These are phyloP conservation scores for Podocnemis expansa DNA, from an alignment of 2,113 vertebrate species.

Conservation along the genomic window DNA sequence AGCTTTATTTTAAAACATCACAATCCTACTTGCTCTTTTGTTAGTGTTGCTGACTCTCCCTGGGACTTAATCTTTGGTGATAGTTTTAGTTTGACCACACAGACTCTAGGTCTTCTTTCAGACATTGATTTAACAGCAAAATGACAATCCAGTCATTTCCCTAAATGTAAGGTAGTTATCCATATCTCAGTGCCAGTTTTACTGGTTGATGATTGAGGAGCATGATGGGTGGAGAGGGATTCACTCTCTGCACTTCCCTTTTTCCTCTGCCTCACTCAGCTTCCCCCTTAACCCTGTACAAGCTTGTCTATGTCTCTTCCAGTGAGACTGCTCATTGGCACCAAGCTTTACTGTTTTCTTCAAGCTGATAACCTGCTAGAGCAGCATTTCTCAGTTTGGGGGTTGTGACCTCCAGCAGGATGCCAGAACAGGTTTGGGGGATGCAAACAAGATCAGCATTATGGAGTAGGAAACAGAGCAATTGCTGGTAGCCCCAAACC, in stretches of 20 bases:
- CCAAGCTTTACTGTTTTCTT: background rate
- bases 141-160: background rate
- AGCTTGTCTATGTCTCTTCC: background rate
- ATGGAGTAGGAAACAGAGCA: too few species aligned
- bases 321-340: background rate
- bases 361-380: background rate
- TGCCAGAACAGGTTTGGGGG: too few species aligned
- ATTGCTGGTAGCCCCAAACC: too few species aligned
- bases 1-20: background rate
- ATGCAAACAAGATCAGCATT: too few species aligned
- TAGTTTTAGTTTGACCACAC: background rate
- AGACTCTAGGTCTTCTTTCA: background rate
- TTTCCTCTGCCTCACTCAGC: background rate
- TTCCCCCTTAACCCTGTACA: background rate
- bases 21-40: background rate
- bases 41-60: background rate
- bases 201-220: background rate
- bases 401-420: too few species aligned
- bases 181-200: background rate
- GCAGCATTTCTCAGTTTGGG: too few species aligned
- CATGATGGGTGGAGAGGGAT: background rate
- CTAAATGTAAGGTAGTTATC: background rate
- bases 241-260: background rate
- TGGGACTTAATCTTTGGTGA: background rate
- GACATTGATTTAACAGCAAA: too few species aligned